Evolutionary conservation across 1,140 invertebrate genomes (phyloP).

Genomic region (Zaprionus ornatus): DNA sequence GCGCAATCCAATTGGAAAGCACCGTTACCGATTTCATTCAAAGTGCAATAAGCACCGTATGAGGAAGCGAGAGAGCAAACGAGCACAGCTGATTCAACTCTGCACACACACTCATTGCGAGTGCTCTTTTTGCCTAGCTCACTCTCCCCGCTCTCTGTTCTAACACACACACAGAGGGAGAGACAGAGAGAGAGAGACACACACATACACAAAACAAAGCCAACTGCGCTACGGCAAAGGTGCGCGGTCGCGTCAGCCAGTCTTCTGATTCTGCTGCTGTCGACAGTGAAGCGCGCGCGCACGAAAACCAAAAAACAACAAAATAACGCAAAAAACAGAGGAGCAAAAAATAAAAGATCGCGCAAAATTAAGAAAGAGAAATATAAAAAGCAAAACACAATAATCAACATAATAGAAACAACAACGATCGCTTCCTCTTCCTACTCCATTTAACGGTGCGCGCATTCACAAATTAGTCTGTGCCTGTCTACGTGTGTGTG

Average conservation of each 20-base stretch:
- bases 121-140: conserved; percentile 17
- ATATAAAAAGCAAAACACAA: conserved; percentile 39
- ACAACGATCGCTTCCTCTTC: conserved; percentile 48
- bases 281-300: conserved; percentile 69
- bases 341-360: conserved; percentile 25
- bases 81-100: conserved; percentile 63
- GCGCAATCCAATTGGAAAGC: conserved; percentile 74
- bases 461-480: conserved; percentile 28
- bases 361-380: conserved; percentile 27
- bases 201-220: conserved; percentile 53
- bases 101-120: conserved; percentile 8
- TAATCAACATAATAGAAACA: conserved; percentile 33
- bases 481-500: conserved; percentile 1
- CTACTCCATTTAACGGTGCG: conserved; percentile 62
- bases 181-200: conserved; percentile 19
- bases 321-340: conserved; percentile 25
- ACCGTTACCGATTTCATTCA: conserved; percentile 74
- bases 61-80: not conserved
- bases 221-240: conserved; percentile 70
- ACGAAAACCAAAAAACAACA: conserved; percentile 49
- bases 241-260: conserved; percentile 72
- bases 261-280: conserved; percentile 76
- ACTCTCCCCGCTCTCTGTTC: conserved; percentile 42
- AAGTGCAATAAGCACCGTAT: conserved; percentile 53
- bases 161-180: conserved; percentile 43